phyloP scores from a whole-genome alignment of 1,140 invertebrate species.

The Listronotus oregonensis region DNA sequence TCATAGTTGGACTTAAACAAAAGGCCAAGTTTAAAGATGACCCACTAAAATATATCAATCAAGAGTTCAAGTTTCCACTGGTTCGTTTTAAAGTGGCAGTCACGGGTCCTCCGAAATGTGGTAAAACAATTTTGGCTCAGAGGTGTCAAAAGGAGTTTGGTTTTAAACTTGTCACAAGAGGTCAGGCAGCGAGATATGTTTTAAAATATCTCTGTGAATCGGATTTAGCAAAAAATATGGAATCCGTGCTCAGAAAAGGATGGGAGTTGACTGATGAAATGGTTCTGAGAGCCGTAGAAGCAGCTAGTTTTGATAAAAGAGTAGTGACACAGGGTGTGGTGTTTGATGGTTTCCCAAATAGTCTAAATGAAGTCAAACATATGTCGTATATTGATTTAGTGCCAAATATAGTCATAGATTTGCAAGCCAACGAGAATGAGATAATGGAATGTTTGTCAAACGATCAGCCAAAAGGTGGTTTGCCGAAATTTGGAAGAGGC shows the following conservation, averaged over 20 bases:
- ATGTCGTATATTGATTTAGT: slow-evolving; percentile 58
- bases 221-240: slow-evolving; percentile 55
- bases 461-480: slow-evolving; percentile 39
- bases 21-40: slow-evolving; percentile 59
- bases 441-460: slow-evolving; percentile 54
- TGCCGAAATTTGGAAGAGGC: slow-evolving; percentile 54
- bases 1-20: slow-evolving; percentile 58
- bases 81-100: slow-evolving; percentile 75
- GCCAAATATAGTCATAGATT: slow-evolving; percentile 61
- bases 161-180: slow-evolving; percentile 59
- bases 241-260: slow-evolving; percentile 53
- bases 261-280: slow-evolving; percentile 54
- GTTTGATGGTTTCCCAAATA: slow-evolving; percentile 64
- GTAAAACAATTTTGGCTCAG: slow-evolving; percentile 73
- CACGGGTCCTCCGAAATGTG: slow-evolving; percentile 83
- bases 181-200: slow-evolving; percentile 58
- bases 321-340: slow-evolving; percentile 59
- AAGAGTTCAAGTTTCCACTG: slow-evolving; percentile 55
- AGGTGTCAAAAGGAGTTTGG: slow-evolving; percentile 60
- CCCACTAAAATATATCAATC: slow-evolving; percentile 60
- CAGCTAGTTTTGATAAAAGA: slow-evolving; percentile 56
- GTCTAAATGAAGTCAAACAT: slow-evolving; percentile 56
- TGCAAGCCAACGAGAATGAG: slow-evolving; percentile 54
- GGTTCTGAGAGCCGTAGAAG: slow-evolving; percentile 59
- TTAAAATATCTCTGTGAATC: slow-evolving; percentile 58